These are phyloP conservation scores for Drosophila seguyi DNA, from an alignment of 1,140 invertebrate genomes.

Conservation along the genomic window DNA sequence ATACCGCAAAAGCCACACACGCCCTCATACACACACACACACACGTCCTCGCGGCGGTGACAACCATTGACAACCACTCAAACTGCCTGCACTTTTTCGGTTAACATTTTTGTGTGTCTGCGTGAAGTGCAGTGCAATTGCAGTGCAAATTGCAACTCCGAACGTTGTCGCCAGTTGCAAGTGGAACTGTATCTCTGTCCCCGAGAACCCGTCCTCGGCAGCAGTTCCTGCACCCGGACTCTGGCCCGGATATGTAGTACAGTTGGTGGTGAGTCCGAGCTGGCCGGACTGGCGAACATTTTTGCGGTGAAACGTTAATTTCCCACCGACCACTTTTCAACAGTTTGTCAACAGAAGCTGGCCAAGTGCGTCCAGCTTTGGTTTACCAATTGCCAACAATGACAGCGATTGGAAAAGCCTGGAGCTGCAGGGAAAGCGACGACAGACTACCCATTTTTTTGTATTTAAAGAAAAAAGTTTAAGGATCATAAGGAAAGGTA, in stretches of 20 bases:
- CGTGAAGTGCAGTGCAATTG: constrained; percentile 73
- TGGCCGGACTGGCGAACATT: constrained; percentile 51
- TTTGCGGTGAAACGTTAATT: constrained; percentile 83
- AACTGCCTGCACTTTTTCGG: constrained; percentile 79
- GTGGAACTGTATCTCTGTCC: constrained; percentile 6
- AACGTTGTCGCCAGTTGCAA: constrained; percentile 15
- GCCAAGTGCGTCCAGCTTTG: constrained; percentile 45
- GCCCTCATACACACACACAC: constrained; percentile 33
- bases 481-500: not conserved
- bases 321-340: constrained; percentile 79
- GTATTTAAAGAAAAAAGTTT: not conserved
- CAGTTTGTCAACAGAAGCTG: constrained; percentile 67
- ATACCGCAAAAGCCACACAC: constrained; percentile 76
- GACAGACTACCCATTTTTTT: not conserved
- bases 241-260: constrained; percentile 9
- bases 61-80: constrained; percentile 80
- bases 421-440: not conserved
- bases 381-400: constrained; percentile 52
- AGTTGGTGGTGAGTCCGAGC: constrained; percentile 3
- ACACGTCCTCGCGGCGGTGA: constrained; percentile 29
- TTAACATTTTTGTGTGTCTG: constrained; percentile 68
- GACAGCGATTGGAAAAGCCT: constrained; percentile 20
- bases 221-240: constrained; percentile 10
- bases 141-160: constrained; percentile 63
- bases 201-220: not conserved